phyloP scores from a whole-genome alignment of 2,113 vertebrate species.

The Leucoraja erinaceus region DNA sequence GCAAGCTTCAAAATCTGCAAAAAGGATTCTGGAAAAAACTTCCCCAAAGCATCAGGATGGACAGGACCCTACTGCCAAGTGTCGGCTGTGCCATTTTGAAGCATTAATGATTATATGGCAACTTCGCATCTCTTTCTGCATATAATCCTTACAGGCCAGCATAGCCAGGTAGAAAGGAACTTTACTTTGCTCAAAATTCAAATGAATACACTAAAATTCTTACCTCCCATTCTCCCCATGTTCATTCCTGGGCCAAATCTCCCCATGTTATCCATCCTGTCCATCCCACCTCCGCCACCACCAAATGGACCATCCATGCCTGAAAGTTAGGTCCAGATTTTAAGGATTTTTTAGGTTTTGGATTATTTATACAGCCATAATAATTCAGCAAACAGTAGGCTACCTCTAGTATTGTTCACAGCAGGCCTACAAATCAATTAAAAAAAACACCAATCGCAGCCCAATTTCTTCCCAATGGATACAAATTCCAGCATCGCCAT shows the following conservation, averaged over 20 bases:
- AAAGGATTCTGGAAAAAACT: not conserved
- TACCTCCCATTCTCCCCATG: conserved; percentile 80
- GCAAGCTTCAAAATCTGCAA: not conserved
- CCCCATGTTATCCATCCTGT: conserved; percentile 67
- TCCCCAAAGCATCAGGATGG: not conserved
- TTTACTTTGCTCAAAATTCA: not conserved
- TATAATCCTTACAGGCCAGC: not conserved
- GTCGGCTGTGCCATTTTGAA: not conserved
- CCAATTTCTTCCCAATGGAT: not conserved
- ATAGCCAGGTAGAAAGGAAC: not conserved
- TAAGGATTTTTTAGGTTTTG: not conserved
- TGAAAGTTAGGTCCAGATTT: conserved; percentile 46
- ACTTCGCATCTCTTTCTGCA: not conserved
- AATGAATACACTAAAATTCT: conserved; percentile 42
- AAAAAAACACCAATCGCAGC: not conserved
- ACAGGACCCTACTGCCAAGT: not conserved
- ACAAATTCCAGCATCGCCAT: not conserved
- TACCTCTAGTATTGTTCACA: not conserved
- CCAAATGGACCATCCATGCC: conserved; percentile 87
- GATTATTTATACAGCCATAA: not conserved
- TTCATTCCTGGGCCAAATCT: conserved; percentile 82
- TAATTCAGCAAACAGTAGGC: not conserved
- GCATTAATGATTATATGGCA: not conserved
- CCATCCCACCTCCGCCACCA: conserved; percentile 45
- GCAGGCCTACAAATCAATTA: not conserved